phyloP scores from a whole-genome alignment of 2,888 invertebrate genomes.

The Erebia ligea region DNA sequence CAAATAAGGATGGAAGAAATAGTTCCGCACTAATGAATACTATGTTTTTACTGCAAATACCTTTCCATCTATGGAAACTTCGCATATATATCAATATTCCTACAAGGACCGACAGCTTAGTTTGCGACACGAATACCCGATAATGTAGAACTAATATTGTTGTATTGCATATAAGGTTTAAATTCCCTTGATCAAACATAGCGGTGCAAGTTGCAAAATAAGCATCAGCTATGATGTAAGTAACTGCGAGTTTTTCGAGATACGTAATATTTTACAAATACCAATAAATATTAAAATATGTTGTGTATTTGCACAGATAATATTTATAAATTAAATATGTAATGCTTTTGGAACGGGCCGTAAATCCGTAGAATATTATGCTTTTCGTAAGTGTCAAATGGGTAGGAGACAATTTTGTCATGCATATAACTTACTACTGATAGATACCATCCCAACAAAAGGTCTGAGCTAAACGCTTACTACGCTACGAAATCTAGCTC shows the following conservation, averaged over 20 bases:
- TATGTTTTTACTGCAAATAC: slow-evolving; percentile 21
- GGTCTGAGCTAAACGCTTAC: no score
- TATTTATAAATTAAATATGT: no score
- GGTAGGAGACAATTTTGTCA: no score
- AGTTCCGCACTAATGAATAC: slow-evolving; percentile 28
- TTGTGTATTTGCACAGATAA: not conserved
- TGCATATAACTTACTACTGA: no score
- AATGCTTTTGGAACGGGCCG: no score
- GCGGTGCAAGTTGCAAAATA: slow-evolving; percentile 14
- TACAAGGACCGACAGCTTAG: slow-evolving; percentile 8
- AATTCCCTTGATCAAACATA: not conserved
- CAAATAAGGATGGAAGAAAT: slow-evolving; percentile 31
- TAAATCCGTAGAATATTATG: no score
- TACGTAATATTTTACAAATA: slow-evolving; percentile 18
- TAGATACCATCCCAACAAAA: no score
- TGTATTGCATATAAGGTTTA: not conserved
- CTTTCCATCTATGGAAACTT: slow-evolving; percentile 15
- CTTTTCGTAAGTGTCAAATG: no score
- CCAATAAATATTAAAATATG: slow-evolving; percentile 16
- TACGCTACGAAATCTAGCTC: no score
- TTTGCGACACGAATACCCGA: not conserved
- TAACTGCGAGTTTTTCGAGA: slow-evolving; percentile 10
- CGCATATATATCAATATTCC: slow-evolving; percentile 9
- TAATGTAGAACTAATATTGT: slow-evolving; percentile 1
- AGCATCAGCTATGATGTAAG: slow-evolving; percentile 14